A percentile compares a stretch with the other conserved stretches of the same genome.
phyloP scores from a whole-genome alignment of 1,140 invertebrate species.

The Platyscapa corneri region DNA sequence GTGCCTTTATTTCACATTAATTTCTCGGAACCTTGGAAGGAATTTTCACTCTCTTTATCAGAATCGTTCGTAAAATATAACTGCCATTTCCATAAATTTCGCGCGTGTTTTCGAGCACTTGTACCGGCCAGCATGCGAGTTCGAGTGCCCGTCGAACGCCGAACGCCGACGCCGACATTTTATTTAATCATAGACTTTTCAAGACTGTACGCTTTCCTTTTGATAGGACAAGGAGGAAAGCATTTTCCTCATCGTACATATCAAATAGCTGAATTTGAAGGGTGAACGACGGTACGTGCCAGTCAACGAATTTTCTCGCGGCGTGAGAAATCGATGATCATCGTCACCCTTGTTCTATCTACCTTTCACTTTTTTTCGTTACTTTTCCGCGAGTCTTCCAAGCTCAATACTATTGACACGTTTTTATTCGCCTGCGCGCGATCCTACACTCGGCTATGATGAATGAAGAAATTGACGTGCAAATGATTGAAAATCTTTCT shows the following conservation, averaged over 20 bases:
- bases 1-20: background rate
- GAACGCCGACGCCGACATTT: background rate
- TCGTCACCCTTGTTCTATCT: conserved; percentile 35
- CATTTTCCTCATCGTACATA: conserved; percentile 28
- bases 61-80: background rate
- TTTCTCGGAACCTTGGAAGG: background rate
- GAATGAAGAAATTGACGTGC: background rate
- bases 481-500: no score
- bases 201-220: background rate
- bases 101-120: background rate
- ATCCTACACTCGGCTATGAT: no score
- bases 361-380: background rate
- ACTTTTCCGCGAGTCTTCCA: conserved; percentile 34
- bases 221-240: conserved; percentile 28
- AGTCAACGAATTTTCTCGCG: conserved; percentile 42
- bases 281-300: conserved; percentile 44
- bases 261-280: conserved; percentile 43
- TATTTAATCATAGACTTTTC: conserved; percentile 4
- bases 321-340: conserved; percentile 41
- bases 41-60: background rate
- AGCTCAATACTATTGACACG: background rate
- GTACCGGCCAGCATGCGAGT: no score
- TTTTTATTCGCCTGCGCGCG: background rate
- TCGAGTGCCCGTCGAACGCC: background rate
- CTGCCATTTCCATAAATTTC: no score